Conservation (phyloP, 1,140 invertebrate species). For the Calosoma granatense region DNA sequence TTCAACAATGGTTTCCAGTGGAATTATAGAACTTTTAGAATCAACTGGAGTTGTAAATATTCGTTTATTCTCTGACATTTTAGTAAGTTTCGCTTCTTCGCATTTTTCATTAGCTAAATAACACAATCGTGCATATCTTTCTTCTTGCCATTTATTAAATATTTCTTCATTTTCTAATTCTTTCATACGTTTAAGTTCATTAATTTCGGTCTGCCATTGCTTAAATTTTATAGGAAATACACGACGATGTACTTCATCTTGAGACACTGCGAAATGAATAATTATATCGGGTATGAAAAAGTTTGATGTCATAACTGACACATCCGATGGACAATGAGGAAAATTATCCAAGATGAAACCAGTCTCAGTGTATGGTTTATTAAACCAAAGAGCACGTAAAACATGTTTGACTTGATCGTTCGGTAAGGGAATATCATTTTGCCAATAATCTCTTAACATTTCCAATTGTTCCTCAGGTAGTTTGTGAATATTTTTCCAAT, state of each 20-base stretch:
- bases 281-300: conserved; percentile 44
- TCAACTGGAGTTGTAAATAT: not conserved
- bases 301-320: conserved; percentile 36
- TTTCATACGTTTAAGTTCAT: conserved; percentile 27
- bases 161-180: conserved; percentile 25
- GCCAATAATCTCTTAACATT: conserved; percentile 33
- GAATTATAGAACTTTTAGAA: not conserved
- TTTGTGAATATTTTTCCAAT: not conserved
- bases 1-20: conserved; percentile 13
- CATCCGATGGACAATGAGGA: conserved; percentile 39
- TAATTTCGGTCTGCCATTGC: conserved; percentile 29
- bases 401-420: conserved; percentile 31
- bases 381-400: conserved; percentile 38
- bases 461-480: not conserved
- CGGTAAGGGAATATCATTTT: conserved; percentile 32
- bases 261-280: conserved; percentile 34
- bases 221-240: conserved; percentile 24
- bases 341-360: conserved; percentile 47
- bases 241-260: conserved; percentile 28
- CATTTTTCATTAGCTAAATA: conserved; percentile 22
- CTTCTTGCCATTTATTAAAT: conserved; percentile 21
- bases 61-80: conserved; percentile 17
- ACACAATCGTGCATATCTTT: conserved; percentile 21
- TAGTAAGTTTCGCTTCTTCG: no score
- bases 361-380: conserved; percentile 32